Percentiles rank a stretch among this genome's conserved stretches.
Conservation (phyloP, 2,113 vertebrate genomes). For the Myodes glareolus region DNA sequence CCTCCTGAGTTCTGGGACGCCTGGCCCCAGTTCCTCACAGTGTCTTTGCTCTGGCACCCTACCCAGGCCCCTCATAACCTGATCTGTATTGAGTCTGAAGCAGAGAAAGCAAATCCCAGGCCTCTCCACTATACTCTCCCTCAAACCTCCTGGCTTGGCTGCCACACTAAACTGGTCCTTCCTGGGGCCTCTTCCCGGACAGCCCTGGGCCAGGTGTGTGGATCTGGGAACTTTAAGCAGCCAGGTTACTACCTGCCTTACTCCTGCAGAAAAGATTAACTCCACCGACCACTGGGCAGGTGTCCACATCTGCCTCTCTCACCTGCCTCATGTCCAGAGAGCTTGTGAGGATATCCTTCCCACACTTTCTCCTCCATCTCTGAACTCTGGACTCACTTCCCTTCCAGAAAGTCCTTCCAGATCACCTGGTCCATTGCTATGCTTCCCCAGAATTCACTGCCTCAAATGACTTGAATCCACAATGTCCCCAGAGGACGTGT, state of each 20-base stretch:
- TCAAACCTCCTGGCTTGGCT: not conserved
- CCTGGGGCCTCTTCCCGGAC: too few species aligned
- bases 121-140: not conserved
- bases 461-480: not conserved
- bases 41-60: not conserved
- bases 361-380: accelerated
- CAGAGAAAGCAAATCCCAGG: not conserved
- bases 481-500: not conserved
- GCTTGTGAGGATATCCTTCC: not conserved
- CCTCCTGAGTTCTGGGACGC: not conserved
- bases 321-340: not conserved
- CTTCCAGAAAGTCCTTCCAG: not conserved
- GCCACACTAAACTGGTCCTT: not conserved
- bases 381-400: not conserved
- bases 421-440: too few species aligned
- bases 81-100: not conserved
- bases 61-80: accelerated
- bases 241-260: not conserved
- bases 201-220: not conserved
- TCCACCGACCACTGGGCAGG: accelerated
- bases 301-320: not conserved
- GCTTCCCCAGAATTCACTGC: not conserved
- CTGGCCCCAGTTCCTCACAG: not conserved
- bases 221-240: not conserved
- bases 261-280: not conserved